Conservation (phyloP, 1,140 invertebrate genomes). For the Zaprionus tsacasi region DNA sequence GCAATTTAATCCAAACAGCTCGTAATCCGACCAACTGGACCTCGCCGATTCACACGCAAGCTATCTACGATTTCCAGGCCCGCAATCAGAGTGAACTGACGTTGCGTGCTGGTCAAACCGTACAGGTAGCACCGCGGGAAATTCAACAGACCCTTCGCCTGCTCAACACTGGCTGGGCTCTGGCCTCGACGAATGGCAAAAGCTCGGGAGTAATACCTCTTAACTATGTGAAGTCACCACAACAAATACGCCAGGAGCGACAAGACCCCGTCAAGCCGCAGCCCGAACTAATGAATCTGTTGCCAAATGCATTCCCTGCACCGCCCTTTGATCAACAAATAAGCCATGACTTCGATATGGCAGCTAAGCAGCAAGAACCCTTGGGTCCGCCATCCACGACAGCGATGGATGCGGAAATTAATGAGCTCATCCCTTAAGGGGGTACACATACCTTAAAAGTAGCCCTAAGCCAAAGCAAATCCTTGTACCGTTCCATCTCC, state of each 20-base stretch:
- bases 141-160: slow-evolving; percentile 89
- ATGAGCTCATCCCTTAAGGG: slow-evolving; percentile 61
- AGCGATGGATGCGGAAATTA: slow-evolving; percentile 27
- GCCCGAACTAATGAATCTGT: slow-evolving; percentile 69
- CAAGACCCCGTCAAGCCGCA: slow-evolving; percentile 50
- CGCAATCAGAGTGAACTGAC: slow-evolving; percentile 90
- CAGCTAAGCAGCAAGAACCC: slow-evolving; percentile 62
- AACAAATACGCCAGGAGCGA: slow-evolving; percentile 66
- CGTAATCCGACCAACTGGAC: slow-evolving; percentile 89
- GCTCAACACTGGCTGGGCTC: slow-evolving; percentile 90
- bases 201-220: slow-evolving; percentile 91
- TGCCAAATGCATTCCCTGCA: slow-evolving; percentile 60
- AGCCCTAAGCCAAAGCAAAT: slow-evolving; percentile 44
- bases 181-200: slow-evolving; percentile 89
- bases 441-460: background rate
- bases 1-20: slow-evolving; percentile 81
- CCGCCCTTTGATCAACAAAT: slow-evolving; percentile 66
- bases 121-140: slow-evolving; percentile 93
- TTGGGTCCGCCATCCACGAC: slow-evolving; percentile 63
- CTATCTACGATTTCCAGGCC: slow-evolving; percentile 91
- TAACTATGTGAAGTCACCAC: slow-evolving; percentile 89
- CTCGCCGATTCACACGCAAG: slow-evolving; percentile 89
- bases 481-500: slow-evolving; percentile 7
- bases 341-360: slow-evolving; percentile 69
- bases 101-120: slow-evolving; percentile 90